Evolutionary conservation across 2,113 vertebrate genomes (phyloP), one percentile per base, ranked within the genome.

Genomic region (Tenrec ecaudatus): DNA sequence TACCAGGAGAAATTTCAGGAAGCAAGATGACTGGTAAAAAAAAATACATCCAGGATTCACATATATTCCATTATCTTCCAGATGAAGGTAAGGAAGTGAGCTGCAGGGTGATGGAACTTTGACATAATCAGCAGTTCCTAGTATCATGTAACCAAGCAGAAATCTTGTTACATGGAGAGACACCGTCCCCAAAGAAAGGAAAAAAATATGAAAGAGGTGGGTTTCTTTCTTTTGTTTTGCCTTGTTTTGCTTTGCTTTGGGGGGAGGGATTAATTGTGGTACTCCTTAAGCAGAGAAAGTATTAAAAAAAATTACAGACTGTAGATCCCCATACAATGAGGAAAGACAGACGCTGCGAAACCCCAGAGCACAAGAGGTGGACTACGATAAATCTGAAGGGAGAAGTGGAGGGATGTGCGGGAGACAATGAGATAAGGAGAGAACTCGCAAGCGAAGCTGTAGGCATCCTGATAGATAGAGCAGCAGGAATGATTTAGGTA

Each of bases 1-100:
- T 96, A 98, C 98, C 98, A 77, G 83, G 90, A 88, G 94, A 95
- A 92, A 97, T 77, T 73, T 95, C 96, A 95, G 94, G 96, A 97
- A 78, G 95, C 66, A 90, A 97, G 95, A 83, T 29, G 96, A 89
- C 93, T 81, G 95, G 77, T 94, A 78, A 94, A 82, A 96, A 96
- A 40, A 93, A 96, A 97, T 7, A 86, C 33, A 91, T 96, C 97
- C 97, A 81, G 76, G n/a, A 73, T 96, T 68, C 96, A 20, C 60
- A 27, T 36, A 96, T 75, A 96, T 66, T 96, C 98, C 98, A 98
- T 98, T 92, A 36, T 97, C 82, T 90, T 96, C 93, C 64, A 76
- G 77, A 92, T 91, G 92, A 84, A 38, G 94, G 95, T 92, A 95
- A 60, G 85, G 82, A 17, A 84, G 82, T 36, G 95, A 64, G 87